A percentile compares a stretch with the other conserved stretches of the same genome.
Evolutionary conservation across 92 coral and sea anemone genomes (phyloP).

Genomic region (Epizoanthus stellaris): DNA sequence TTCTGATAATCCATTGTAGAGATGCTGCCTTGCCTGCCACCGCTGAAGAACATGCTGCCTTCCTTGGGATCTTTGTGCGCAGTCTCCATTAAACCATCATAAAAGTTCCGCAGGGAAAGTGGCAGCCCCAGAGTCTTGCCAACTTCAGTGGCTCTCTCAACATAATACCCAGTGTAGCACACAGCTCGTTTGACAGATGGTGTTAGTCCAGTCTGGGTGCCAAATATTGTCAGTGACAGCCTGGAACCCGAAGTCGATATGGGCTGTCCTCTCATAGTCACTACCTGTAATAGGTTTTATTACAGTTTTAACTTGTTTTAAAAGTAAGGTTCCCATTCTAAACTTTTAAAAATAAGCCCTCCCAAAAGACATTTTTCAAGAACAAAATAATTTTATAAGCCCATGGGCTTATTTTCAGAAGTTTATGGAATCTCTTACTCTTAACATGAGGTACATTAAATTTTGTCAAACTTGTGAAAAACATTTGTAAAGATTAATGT

Average conservation of each 20-base stretch:
- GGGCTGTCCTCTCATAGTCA: constrained; percentile 28
- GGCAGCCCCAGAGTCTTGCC: constrained; percentile 24
- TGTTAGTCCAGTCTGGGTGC: constrained; percentile 9
- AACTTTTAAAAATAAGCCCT: not conserved
- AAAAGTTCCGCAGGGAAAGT: constrained; percentile 16
- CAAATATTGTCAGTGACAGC: constrained; percentile 28
- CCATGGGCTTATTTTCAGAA: too few species aligned
- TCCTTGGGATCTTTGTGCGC: constrained; percentile 38
- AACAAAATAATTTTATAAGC: not conserved
- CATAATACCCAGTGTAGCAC: not conserved
- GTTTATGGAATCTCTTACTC: not conserved
- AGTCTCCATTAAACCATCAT: constrained; percentile 35
- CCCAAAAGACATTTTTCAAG: not conserved
- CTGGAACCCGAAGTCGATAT: constrained; percentile 21
- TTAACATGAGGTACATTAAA: too few species aligned
- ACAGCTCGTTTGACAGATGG: constrained; percentile 36
- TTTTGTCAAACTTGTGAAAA: too few species aligned
- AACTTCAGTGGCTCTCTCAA: constrained; percentile 36
- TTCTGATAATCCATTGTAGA: constrained; percentile 26
- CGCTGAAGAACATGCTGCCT: constrained; percentile 38
- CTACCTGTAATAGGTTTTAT: not conserved
- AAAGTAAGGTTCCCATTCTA: not conserved
- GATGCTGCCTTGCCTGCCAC: constrained; percentile 32
- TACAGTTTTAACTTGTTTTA: not conserved
- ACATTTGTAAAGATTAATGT: too few species aligned